phyloP scores from a whole-genome alignment of 2,888 invertebrate genomes.

The Andrena chrysosceles region DNA sequence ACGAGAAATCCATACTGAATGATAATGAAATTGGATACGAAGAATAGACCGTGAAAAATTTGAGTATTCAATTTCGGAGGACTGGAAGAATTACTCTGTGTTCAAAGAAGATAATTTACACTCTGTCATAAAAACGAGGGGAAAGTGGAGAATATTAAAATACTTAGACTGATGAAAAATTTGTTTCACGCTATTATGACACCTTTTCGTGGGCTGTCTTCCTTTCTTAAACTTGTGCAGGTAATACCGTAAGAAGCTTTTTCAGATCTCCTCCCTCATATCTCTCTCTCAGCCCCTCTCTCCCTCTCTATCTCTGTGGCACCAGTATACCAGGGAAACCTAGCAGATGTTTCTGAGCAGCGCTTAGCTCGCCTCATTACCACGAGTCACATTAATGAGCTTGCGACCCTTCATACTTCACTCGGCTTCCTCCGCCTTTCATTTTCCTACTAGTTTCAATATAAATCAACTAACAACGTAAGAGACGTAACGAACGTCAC shows the following conservation, averaged over 20 bases:
- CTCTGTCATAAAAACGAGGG: no score
- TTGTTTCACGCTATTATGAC: no score
- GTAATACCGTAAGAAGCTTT: not conserved
- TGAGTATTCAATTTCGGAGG: not conserved
- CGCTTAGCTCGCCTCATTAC: conserved; percentile 77
- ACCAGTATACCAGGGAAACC: conserved; percentile 68
- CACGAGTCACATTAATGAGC: conserved; percentile 77
- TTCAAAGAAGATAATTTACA: no score
- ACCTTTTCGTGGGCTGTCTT: no score
- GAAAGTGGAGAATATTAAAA: no score
- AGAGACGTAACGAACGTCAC: conserved; percentile 41
- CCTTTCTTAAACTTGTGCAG: no score
- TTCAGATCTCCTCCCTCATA: no score
- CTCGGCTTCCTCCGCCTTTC: conserved; percentile 48
- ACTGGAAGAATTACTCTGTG: no score
- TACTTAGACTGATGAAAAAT: no score
- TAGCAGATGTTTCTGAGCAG: conserved; percentile 73
- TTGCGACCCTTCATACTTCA: conserved; percentile 70
- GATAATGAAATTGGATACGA: no score
- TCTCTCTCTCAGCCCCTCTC: not conserved
- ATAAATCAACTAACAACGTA: conserved; percentile 44
- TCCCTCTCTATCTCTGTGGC: conserved; percentile 36
- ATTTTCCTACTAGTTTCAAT: conserved; percentile 43
- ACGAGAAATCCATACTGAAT: not conserved
- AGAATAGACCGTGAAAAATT: no score